phyloP scores from a whole-genome alignment of 2,113 vertebrate genomes.

The Tachysurus fulvidraco region DNA sequence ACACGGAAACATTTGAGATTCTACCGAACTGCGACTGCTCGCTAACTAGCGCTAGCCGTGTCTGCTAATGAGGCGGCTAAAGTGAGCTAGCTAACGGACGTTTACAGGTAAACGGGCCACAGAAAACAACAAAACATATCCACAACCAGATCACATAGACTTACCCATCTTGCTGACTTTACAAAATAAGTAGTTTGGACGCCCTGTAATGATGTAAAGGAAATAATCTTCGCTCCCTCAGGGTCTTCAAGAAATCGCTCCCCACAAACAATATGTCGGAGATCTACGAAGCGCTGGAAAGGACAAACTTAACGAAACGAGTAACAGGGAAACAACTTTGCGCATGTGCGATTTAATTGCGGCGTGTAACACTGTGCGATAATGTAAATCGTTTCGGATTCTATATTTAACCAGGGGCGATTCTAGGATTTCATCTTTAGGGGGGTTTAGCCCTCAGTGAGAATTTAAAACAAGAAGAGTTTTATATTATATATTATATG shows the following conservation, averaged over 20 bases:
- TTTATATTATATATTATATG: no score
- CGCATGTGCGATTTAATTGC: neutral
- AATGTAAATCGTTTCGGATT: neutral
- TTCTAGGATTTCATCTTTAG: no score
- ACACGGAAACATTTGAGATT: neutral
- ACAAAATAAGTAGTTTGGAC: constrained; percentile 14
- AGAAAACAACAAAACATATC: neutral
- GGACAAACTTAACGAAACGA: constrained; percentile 53
- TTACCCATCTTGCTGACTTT: constrained; percentile 70
- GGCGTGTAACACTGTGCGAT: neutral
- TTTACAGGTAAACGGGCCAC: neutral
- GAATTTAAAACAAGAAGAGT: no score
- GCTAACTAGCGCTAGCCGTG: neutral
- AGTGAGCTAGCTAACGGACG: neutral
- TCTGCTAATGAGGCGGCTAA: constrained; percentile 11
- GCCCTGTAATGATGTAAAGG: constrained; percentile 45
- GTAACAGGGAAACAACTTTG: neutral
- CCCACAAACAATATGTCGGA: constrained; percentile 76
- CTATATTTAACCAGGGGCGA: neutral
- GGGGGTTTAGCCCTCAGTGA: no score
- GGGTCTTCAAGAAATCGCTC: constrained; percentile 64
- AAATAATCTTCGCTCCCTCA: constrained; percentile 55
- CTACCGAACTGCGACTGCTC: neutral
- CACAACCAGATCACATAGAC: constrained; percentile 15
- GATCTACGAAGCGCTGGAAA: constrained; percentile 61